These are phyloP conservation scores for Nipponacmea schrenckii DNA, from an alignment of 2,888 invertebrate species.

Conservation along the genomic window DNA sequence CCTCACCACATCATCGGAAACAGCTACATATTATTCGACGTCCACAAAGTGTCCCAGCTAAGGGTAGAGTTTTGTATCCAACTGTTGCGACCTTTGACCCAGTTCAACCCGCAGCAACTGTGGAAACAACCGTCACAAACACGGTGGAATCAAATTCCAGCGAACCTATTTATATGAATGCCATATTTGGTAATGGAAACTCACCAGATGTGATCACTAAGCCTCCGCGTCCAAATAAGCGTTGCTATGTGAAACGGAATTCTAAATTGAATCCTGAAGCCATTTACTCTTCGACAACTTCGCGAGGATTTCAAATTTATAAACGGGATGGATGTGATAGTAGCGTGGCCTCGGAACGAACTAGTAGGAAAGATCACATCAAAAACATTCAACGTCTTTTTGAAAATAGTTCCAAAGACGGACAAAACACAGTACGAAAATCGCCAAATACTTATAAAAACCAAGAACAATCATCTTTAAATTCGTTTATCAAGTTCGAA, in stretches of 20 bases:
- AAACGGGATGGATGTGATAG: background rate
- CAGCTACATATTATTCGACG: background rate
- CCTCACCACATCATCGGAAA: background rate
- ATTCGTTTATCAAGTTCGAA: background rate
- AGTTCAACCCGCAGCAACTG: background rate
- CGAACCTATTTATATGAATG: background rate
- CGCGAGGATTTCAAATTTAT: background rate
- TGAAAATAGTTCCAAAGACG: background rate
- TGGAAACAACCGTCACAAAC: background rate
- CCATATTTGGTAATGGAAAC: background rate
- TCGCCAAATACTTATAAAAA: background rate
- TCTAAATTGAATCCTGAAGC: conserved; percentile 3
- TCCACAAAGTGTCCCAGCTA: background rate
- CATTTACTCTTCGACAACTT: background rate
- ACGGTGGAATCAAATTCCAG: background rate
- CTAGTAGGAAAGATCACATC: background rate
- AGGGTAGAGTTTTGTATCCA: background rate
- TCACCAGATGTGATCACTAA: background rate
- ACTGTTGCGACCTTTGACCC: background rate
- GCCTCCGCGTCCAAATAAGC: background rate
- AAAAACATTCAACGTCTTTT: background rate
- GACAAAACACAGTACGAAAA: background rate
- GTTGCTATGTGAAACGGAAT: background rate
- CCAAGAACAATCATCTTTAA: background rate
- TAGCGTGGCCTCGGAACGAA: background rate